phyloP scores from a whole-genome alignment of 2,113 vertebrate genomes.

The Hoplias malabaricus region DNA sequence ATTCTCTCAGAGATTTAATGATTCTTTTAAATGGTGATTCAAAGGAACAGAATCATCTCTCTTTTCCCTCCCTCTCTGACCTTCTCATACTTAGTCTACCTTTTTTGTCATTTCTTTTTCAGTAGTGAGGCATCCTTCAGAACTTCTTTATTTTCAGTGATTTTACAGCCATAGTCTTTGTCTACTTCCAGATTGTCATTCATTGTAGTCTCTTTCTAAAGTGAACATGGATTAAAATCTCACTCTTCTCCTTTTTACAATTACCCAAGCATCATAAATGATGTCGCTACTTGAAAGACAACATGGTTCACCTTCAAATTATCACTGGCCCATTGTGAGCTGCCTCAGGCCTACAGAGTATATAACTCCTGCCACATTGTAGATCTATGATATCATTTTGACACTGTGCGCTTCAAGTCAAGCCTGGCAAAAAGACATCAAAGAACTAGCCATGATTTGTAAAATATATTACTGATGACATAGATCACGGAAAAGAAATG shows the following conservation, averaged over 20 bases:
- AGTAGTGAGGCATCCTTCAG: constrained; percentile 1
- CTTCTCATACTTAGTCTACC: not conserved
- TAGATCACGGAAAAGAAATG: no score
- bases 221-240: not conserved
- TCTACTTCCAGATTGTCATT: not conserved
- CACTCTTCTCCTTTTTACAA: not conserved
- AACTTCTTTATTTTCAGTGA: not conserved
- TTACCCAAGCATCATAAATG: not conserved
- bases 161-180: not conserved
- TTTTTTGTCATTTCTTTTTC: not conserved
- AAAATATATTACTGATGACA: no score
- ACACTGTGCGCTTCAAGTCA: not conserved
- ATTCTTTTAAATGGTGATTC: constrained; percentile 15
- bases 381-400: not conserved
- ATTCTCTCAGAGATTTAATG: constrained; percentile 11
- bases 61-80: not conserved
- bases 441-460: no score
- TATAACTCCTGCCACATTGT: not conserved
- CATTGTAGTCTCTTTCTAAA: not conserved
- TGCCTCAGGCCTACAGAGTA: not conserved
- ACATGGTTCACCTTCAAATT: not conserved
- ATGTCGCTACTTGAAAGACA: no score
- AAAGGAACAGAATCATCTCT: constrained; percentile 18
- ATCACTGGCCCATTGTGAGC: not conserved
- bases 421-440: not conserved